Base-by-base conservation (phyloP, 2,113 vertebrate species). In the Lethenteron reissneri region DNA sequence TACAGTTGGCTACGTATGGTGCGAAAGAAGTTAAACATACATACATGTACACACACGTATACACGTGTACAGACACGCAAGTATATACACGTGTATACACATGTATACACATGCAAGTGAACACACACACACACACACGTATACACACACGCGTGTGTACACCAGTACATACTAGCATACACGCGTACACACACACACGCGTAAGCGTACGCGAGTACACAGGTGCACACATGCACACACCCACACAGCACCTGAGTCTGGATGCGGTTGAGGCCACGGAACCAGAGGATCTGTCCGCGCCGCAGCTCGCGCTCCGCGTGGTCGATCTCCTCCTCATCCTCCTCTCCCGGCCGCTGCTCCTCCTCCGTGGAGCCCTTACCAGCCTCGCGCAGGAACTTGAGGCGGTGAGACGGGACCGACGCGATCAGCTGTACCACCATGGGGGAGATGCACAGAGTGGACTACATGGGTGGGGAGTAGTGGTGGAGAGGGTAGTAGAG, bases 181-280 rank as follows among this genome's bases (percentile, higher is more conserved):
- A 10, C 25, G 9, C 9, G 21, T 8, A 17, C 25, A 2, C n/a
- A 8, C 25, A 68, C 60, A 64, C 60, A 64, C 60, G 17, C 60
- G 17, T 17, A 64, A 14, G 8, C n/a, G n/a, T 68, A 17, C 25
- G 25, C n/a, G 2, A 9, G 25, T 68, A n/a, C 60, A 3, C 60
- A 64, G 14, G 17, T 19, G 17, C n/a, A 68, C n/a, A 68, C 25
- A 10, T 8, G 10, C n/a, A 68, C 9, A 25, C 25, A 17, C 25
- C n/a, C 9, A 17, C 9, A 9, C 10, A 8, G n/a, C 25, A 97
- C 94, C 94, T 99, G 92, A 75, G 92, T 99, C 75, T 99, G 94
- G 81, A 99, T 99, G 81, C 94, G 87, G 83, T 97, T 97, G 77
- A 99, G 88, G 78, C 94, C 94, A 80, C 94, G 83, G 87, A 99